Conservation (phyloP, 2,113 vertebrate genomes). For the Barbus barbus region DNA sequence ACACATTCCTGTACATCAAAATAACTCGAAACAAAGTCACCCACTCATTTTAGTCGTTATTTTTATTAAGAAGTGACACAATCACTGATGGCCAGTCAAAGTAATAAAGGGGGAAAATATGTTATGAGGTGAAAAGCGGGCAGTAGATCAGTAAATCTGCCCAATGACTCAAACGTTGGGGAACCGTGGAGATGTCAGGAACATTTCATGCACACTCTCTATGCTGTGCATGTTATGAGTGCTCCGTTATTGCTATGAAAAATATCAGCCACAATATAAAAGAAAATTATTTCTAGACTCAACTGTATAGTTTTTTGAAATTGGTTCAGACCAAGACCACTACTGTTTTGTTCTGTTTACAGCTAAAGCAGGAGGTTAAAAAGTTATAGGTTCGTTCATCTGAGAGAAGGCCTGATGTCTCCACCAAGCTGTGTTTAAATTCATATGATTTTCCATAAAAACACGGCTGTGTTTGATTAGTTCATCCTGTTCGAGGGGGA, state of each 20-base stretch:
- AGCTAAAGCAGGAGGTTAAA: neutral
- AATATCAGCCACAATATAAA: conserved; percentile 17
- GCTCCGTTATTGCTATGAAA: conserved; percentile 32
- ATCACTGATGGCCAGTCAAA: neutral
- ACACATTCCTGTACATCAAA: neutral
- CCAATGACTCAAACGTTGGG: conserved; percentile 25
- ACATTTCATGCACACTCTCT: conserved; percentile 45
- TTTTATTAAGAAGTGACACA: conserved; percentile 26
- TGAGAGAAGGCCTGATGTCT: neutral
- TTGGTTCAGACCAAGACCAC: conserved; percentile 9
- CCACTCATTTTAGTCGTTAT: neutral
- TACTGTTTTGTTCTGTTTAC: neutral
- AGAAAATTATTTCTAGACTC: conserved; percentile 4
- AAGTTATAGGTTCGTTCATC: neutral
- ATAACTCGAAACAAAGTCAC: neutral
- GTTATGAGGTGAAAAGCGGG: conserved; percentile 14
- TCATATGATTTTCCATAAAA: conserved; percentile 1
- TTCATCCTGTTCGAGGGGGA: neutral
- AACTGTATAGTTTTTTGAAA: neutral
- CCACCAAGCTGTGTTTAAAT: neutral
- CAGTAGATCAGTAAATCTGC: conserved; percentile 13
- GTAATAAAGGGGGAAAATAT: conserved; percentile 4
- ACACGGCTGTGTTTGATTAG: conserved; percentile 25
- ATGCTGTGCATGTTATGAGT: conserved; percentile 27
- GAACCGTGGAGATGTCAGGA: conserved; percentile 29